Evolutionary conservation across 2,113 vertebrate species (phyloP).

Genomic region (Riparia riparia): DNA sequence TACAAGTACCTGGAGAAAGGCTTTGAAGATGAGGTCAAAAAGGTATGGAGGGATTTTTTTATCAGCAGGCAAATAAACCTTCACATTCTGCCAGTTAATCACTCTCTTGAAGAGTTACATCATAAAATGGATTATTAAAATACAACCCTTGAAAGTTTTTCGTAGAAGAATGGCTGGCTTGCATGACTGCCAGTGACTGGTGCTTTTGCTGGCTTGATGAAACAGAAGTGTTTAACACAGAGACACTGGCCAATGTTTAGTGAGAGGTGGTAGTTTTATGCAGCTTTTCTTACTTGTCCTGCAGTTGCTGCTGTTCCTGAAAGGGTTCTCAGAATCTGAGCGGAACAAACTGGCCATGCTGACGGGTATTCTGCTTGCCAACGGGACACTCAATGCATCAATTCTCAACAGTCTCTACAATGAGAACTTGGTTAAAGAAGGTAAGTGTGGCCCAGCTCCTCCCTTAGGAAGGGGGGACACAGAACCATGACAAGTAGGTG

Average conservation of each 20-base stretch:
- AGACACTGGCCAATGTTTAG: neutral
- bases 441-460: slow-evolving; percentile 57
- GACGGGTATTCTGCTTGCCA: slow-evolving; percentile 95
- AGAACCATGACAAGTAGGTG: neutral
- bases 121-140: neutral
- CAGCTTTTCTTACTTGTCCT: neutral
- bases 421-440: slow-evolving; percentile 98
- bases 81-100: neutral
- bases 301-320: slow-evolving; percentile 97
- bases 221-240: neutral
- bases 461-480: neutral
- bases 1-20: slow-evolving; percentile 99
- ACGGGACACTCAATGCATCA: slow-evolving; percentile 94
- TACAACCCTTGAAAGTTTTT: neutral
- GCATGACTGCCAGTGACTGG: neutral
- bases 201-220: neutral
- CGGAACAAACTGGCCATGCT: slow-evolving; percentile 98
- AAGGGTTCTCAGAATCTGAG: slow-evolving; percentile 98
- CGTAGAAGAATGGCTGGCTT: neutral
- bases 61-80: neutral
- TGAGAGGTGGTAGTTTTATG: neutral
- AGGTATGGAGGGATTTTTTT: slow-evolving; percentile 78
- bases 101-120: neutral
- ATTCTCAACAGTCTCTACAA: slow-evolving; percentile 98
- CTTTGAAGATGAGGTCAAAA: slow-evolving; percentile 99